Evolutionary conservation across 2,797 vertebrate genomes (phyloP).

Genomic region (Mustela erminea): DNA sequence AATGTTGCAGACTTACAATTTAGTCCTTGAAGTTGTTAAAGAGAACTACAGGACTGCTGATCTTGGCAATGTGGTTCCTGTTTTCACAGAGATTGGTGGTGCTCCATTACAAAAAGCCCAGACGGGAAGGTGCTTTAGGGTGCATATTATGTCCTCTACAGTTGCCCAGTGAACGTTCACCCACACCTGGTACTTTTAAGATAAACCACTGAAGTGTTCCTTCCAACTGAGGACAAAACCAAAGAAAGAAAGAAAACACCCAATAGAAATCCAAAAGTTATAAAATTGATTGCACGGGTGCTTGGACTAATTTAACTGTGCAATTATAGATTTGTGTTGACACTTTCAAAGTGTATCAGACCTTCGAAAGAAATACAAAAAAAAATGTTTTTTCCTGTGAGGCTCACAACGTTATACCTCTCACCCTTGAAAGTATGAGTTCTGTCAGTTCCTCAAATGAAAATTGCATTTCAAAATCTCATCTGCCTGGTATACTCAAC

Average conservation of each 20-base stretch:
- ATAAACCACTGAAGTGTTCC: background rate
- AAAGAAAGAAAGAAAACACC: background rate
- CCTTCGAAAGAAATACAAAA: background rate
- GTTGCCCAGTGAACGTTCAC: background rate
- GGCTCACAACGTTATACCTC: background rate
- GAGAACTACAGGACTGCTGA: conserved; percentile 68
- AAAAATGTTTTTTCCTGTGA: background rate
- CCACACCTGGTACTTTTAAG: background rate
- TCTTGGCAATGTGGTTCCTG: conserved; percentile 72
- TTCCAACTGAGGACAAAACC: background rate
- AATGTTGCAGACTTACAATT: conserved; percentile 38
- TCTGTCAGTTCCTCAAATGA: background rate
- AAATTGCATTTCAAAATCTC: background rate
- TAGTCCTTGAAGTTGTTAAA: conserved; percentile 63
- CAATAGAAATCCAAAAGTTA: background rate
- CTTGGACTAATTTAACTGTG: background rate
- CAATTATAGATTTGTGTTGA: background rate
- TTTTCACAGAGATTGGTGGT: conserved; percentile 54
- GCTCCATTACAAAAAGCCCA: conserved; percentile 65
- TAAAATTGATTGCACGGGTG: background rate
- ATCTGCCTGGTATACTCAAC: background rate
- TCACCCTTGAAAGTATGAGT: background rate
- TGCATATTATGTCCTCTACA: background rate
- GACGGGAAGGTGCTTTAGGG: background rate
- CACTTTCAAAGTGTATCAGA: background rate